These are phyloP conservation scores for Philereme transversata DNA, from an alignment of 2,888 invertebrate genomes.

Conservation along the genomic window DNA sequence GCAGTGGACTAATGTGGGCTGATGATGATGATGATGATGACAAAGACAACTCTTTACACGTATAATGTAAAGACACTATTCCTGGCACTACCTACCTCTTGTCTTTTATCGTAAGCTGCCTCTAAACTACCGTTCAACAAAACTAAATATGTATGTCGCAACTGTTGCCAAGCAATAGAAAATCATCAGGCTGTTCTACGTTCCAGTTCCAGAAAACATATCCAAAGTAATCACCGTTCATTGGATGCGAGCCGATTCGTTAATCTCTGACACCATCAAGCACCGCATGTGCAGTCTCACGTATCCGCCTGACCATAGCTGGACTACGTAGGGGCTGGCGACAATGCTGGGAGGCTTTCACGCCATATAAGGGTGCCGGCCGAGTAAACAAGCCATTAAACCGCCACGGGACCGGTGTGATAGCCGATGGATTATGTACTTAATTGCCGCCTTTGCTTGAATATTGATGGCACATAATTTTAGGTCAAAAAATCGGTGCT, in stretches of 20 bases:
- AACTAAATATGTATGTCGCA: background rate
- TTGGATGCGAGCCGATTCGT: slow-evolving; percentile 44
- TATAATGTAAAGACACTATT: too few species aligned
- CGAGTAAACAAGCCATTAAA: slow-evolving; percentile 76
- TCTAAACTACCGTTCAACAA: too few species aligned
- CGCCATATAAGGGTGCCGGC: slow-evolving; percentile 73
- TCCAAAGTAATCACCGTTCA: slow-evolving; percentile 29
- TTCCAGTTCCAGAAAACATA: slow-evolving; percentile 17
- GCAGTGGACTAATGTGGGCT: too few species aligned
- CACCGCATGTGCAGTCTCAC: slow-evolving; percentile 57
- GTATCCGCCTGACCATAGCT: slow-evolving; percentile 61
- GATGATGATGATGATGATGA: too few species aligned
- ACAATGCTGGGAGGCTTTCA: slow-evolving; percentile 80
- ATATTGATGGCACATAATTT: slow-evolving; percentile 53
- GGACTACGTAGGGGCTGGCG: slow-evolving; percentile 65
- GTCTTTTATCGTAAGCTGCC: too few species aligned
- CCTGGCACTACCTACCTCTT: too few species aligned
- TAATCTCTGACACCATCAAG: slow-evolving; percentile 58
- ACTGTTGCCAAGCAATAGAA: background rate
- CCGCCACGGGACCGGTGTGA: slow-evolving; percentile 63
- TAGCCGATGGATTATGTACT: slow-evolving; percentile 73
- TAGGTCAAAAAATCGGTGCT: slow-evolving; percentile 34
- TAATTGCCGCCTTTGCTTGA: slow-evolving; percentile 71
- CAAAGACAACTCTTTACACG: too few species aligned
- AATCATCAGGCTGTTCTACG: slow-evolving; percentile 1